These are phyloP conservation scores for Heteropelma amictum DNA, from an alignment of 2,888 invertebrate species.

Conservation along the genomic window DNA sequence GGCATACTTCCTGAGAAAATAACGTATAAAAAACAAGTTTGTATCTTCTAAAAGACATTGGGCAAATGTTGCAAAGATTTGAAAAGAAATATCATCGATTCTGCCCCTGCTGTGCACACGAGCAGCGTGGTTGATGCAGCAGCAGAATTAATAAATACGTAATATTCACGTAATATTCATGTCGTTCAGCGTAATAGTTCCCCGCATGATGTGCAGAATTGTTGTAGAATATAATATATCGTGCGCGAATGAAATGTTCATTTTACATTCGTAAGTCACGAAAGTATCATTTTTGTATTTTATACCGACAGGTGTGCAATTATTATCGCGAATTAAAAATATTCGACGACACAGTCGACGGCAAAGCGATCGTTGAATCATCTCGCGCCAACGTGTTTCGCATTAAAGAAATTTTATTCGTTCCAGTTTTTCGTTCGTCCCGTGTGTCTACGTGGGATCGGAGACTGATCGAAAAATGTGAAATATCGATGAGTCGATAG, in stretches of 20 bases:
- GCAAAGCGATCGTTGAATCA: neutral
- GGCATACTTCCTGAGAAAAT: neutral
- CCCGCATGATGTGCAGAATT: conserved; percentile 44
- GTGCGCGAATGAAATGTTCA: conserved; percentile 36
- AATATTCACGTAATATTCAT: conserved; percentile 33
- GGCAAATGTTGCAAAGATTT: neutral
- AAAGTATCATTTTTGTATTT: conserved; percentile 13
- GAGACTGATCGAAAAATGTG: conserved; percentile 9
- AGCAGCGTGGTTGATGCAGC: conserved; percentile 32
- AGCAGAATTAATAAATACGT: conserved; percentile 30
- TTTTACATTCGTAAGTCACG: conserved; percentile 13
- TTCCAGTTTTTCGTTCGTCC: neutral
- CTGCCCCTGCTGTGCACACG: conserved; percentile 17
- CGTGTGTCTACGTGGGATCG: neutral
- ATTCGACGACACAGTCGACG: conserved; percentile 22
- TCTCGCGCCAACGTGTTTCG: neutral
- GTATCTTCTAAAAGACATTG: no score
- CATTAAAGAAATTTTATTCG: neutral
- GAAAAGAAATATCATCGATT: conserved; percentile 34
- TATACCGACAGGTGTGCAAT: neutral
- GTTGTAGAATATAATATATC: conserved; percentile 44
- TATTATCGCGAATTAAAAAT: conserved; percentile 33
- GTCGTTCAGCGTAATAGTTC: conserved; percentile 55
- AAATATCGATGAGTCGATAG: conserved; percentile 21
- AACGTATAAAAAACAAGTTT: conserved; percentile 8